phyloP scores from a whole-genome alignment of 2,888 invertebrate species.

The Mimas tiliae region DNA sequence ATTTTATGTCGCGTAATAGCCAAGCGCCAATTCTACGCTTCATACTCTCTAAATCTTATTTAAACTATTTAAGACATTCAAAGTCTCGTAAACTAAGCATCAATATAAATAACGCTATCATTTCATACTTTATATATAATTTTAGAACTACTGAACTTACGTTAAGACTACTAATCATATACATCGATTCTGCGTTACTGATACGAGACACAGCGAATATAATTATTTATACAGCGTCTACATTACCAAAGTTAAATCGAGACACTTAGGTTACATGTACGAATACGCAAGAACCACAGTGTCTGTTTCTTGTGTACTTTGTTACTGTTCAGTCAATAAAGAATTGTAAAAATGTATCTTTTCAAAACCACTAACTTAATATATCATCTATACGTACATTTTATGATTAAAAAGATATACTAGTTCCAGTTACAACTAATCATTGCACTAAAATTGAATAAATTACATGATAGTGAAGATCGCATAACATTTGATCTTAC shows the following conservation, averaged over 20 bases:
- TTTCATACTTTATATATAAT: constrained; percentile 75
- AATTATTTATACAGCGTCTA: constrained; percentile 72
- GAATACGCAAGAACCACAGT: constrained; percentile 62
- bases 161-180: constrained; percentile 70
- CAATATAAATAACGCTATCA: constrained; percentile 82
- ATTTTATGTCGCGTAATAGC: constrained; percentile 52
- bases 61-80: constrained; percentile 75
- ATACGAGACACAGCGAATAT: constrained; percentile 72
- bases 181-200: constrained; percentile 67
- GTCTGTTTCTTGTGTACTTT: constrained; percentile 41
- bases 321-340: constrained; percentile 70
- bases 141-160: constrained; percentile 78
- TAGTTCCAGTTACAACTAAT: constrained; percentile 79
- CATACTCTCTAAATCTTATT: constrained; percentile 73
- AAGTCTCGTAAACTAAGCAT: constrained; percentile 80
- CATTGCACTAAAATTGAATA: constrained; percentile 84
- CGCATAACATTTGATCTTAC: constrained; percentile 56
- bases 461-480: constrained; percentile 77
- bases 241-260: constrained; percentile 59
- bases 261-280: constrained; percentile 69
- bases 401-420: constrained; percentile 65
- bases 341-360: constrained; percentile 72
- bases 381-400: constrained; percentile 69
- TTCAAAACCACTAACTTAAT: constrained; percentile 68
- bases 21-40: constrained; percentile 72